Percentiles rank a stretch among this genome's conserved stretches.
Evolutionary conservation across 1,140 invertebrate species (phyloP).

Genomic region (Drosophila insularis): DNA sequence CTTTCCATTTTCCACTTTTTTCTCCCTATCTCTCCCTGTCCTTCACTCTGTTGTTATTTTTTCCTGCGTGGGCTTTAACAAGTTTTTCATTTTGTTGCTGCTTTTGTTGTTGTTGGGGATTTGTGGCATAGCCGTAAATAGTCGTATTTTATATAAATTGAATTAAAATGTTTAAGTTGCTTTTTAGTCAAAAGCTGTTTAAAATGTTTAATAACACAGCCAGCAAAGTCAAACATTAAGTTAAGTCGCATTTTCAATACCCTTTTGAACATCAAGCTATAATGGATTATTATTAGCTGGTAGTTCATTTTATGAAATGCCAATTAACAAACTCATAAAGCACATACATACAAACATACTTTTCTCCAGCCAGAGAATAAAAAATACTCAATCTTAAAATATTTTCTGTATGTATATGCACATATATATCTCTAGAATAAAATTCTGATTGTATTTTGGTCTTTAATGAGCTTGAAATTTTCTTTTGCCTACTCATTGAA

Average conservation of each 20-base stretch:
- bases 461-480: constrained; percentile 64
- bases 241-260: neutral
- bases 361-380: neutral
- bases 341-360: no score
- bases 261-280: neutral
- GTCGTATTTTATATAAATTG: constrained; percentile 41
- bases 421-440: neutral
- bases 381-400: neutral
- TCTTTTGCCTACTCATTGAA: constrained; percentile 76
- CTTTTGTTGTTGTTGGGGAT: constrained; percentile 18
- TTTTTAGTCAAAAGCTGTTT: constrained; percentile 5
- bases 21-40: neutral
- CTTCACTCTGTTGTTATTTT: constrained; percentile 6
- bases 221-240: neutral
- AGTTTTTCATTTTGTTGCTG: constrained; percentile 32
- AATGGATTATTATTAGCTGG: no score
- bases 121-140: constrained; percentile 27
- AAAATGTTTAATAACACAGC: constrained; percentile 10
- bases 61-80: constrained; percentile 51
- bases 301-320: no score
- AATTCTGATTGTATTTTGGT: constrained; percentile 2
- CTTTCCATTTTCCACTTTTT: constrained; percentile 32
- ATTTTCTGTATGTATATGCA: neutral
- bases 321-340: no score
- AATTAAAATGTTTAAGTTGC: constrained; percentile 39